phyloP scores from a whole-genome alignment of 2,113 vertebrate species.

The Epinephelus cyanopodus region DNA sequence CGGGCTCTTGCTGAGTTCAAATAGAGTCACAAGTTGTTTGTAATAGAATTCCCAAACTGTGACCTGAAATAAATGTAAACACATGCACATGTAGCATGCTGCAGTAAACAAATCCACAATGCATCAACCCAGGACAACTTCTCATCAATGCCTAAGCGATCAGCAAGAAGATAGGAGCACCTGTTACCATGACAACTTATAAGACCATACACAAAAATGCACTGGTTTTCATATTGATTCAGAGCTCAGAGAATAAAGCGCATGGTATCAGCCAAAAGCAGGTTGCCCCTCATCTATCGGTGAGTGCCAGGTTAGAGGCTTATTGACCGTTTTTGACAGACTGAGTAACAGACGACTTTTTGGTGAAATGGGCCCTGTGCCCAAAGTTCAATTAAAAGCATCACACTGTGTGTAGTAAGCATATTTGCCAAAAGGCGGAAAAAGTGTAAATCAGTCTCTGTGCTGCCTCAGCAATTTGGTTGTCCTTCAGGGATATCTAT shows the following conservation, averaged over 20 bases:
- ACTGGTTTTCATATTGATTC: conserved; percentile 53
- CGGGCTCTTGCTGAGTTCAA: conserved; percentile 47
- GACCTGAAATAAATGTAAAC: conserved; percentile 35
- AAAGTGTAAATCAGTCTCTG: conserved; percentile 52
- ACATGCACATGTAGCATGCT: neutral
- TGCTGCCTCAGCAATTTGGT: conserved; percentile 65
- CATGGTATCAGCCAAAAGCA: conserved; percentile 56
- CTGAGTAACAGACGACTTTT: conserved; percentile 73
- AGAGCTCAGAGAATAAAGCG: conserved; percentile 28
- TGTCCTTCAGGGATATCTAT: conserved; percentile 66
- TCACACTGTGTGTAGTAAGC: conserved; percentile 62
- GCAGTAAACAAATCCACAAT: conserved; percentile 6
- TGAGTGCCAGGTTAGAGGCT: conserved; percentile 64
- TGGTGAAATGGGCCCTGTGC: conserved; percentile 62
- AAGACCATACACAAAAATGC: conserved; percentile 31
- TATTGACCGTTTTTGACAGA: conserved; percentile 76
- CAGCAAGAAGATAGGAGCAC: conserved; percentile 34
- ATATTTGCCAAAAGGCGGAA: conserved; percentile 69
- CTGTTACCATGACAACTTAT: conserved; percentile 68
- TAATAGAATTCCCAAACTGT: conserved; percentile 25
- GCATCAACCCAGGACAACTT: conserved; percentile 36
- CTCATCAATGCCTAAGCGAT: conserved; percentile 41
- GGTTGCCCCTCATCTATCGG: conserved; percentile 50
- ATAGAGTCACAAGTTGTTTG: conserved; percentile 37
- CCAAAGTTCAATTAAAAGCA: conserved; percentile 79